These are phyloP conservation scores for Sebastes minor DNA, from an alignment of 2,797 vertebrate species.

Conservation along the genomic window DNA sequence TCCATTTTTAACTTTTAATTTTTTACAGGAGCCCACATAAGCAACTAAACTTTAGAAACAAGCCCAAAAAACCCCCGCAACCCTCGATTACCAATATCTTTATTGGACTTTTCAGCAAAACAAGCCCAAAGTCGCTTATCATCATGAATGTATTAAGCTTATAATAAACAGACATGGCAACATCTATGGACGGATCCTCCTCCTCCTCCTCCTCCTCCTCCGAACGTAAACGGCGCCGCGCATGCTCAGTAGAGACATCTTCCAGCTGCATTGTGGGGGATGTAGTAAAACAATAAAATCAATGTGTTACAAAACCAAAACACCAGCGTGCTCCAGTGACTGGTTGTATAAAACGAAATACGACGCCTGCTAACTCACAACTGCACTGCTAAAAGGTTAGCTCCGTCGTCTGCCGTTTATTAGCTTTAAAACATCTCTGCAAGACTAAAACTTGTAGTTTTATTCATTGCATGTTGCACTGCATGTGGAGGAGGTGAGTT, in stretches of 20 bases:
- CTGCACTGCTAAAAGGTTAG: too few species aligned
- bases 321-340: constrained; percentile 2
- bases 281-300: constrained; percentile 17
- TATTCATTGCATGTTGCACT: constrained; percentile 11
- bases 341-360: constrained; percentile 25
- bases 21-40: too few species aligned
- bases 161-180: too few species aligned
- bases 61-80: too few species aligned
- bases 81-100: too few species aligned
- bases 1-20: too few species aligned
- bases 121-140: too few species aligned
- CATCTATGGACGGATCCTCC: too few species aligned
- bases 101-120: too few species aligned
- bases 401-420: too few species aligned
- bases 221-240: constrained; percentile 18
- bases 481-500: constrained; percentile 27
- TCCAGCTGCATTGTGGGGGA: constrained; percentile 38
- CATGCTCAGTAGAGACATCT: not conserved
- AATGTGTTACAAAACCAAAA: constrained; percentile 52
- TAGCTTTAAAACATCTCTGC: not conserved
- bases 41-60: too few species aligned
- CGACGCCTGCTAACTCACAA: rapidly evolving
- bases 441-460: not conserved
- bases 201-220: not conserved
- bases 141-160: too few species aligned